phyloP scores from a whole-genome alignment of 2,113 vertebrate genomes.

The Motacilla tschutschensis region DNA sequence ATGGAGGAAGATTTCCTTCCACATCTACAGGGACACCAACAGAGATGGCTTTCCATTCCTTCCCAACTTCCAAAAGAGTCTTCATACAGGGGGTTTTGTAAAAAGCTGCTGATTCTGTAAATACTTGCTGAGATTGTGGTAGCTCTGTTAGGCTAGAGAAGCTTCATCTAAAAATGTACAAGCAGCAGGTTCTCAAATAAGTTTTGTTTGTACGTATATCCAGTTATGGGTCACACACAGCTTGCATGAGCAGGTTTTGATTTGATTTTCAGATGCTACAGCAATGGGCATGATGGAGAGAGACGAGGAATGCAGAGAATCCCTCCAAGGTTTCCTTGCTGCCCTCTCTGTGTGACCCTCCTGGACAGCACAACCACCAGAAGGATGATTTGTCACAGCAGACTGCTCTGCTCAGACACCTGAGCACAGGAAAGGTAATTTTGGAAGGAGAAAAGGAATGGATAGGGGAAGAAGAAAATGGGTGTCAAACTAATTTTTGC shows the following conservation, averaged over 20 bases:
- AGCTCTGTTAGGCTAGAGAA: background rate
- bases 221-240: background rate
- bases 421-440: background rate
- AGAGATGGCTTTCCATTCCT: slow-evolving; percentile 12
- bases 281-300: no score
- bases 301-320: background rate
- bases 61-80: slow-evolving; percentile 45
- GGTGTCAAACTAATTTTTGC: slow-evolving; percentile 8
- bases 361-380: background rate
- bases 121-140: background rate
- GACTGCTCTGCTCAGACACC: background rate
- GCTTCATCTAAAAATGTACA: background rate
- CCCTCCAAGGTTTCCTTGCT: background rate
- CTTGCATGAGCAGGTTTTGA: background rate
- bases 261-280: background rate
- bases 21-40: background rate
- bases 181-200: background rate
- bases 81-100: background rate
- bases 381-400: background rate
- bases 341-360: background rate
- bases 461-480: background rate
- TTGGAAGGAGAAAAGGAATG: slow-evolving; percentile 44
- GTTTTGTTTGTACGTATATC: background rate
- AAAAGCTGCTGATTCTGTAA: background rate
- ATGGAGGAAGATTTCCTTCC: background rate